These are phyloP conservation scores for Drosophila kuntzei DNA, from an alignment of 2,888 invertebrate species.

Conservation along the genomic window DNA sequence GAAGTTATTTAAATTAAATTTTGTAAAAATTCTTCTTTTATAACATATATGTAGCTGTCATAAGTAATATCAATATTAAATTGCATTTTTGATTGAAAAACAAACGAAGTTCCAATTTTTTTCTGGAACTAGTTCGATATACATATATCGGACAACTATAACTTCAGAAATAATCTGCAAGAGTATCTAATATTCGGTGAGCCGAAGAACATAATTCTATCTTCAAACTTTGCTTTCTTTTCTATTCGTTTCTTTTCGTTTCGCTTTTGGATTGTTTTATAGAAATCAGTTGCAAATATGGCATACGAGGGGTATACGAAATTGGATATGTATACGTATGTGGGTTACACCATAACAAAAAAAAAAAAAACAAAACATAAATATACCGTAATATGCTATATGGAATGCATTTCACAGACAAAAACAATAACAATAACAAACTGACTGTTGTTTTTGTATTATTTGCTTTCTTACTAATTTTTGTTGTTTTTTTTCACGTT, in stretches of 20 bases:
- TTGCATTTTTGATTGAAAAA: background rate
- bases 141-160: background rate
- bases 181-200: conserved; percentile 10
- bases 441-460: conserved; percentile 20
- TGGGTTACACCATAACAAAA: conserved; percentile 38
- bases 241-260: conserved; percentile 5
- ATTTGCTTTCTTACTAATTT: conserved; percentile 13
- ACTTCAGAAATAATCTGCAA: conserved; percentile 1
- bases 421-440: conserved; percentile 14
- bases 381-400: conserved; percentile 13
- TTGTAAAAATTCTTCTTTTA: background rate
- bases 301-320: conserved; percentile 26
- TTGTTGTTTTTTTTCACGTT: background rate
- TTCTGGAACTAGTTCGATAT: background rate
- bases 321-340: conserved; percentile 57
- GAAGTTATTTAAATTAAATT: background rate
- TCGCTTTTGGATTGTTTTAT: conserved; percentile 17
- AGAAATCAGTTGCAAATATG: conserved; percentile 44
- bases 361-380: background rate
- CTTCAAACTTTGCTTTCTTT: conserved; percentile 13
- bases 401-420: conserved; percentile 13
- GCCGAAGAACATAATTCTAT: background rate
- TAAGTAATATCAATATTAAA: background rate
- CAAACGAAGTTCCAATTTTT: background rate
- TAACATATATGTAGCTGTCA: background rate